These are phyloP conservation scores for Sebastes aleutianus DNA, from an alignment of 2,797 vertebrate species.

Conservation along the genomic window DNA sequence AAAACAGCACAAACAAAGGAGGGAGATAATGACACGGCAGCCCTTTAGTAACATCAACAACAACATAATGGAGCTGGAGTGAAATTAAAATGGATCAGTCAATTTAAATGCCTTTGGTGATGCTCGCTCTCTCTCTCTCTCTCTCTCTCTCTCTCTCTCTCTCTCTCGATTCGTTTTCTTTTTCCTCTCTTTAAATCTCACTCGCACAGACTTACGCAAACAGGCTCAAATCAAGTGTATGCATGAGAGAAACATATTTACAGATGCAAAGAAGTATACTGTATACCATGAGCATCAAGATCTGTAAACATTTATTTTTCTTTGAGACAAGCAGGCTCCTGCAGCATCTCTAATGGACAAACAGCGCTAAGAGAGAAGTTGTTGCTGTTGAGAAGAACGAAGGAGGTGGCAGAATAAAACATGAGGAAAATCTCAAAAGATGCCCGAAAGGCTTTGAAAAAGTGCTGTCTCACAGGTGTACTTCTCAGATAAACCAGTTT, in stretches of 20 bases:
- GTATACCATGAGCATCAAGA: neutral
- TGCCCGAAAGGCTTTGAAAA: neutral
- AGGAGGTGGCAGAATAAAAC: neutral
- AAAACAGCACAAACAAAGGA: constrained; percentile 68
- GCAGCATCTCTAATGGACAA: neutral
- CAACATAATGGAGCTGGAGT: constrained; percentile 57
- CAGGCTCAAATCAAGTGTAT: neutral
- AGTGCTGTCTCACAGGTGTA: neutral
- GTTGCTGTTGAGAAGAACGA: neutral
- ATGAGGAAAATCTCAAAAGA: neutral
- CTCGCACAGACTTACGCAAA: neutral
- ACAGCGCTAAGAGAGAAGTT: neutral
- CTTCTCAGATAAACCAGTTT: neutral
- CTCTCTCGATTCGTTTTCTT: neutral
- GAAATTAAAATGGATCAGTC: constrained; percentile 67
- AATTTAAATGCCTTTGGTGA: constrained; percentile 46
- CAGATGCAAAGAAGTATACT: neutral
- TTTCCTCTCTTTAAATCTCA: constrained; percentile 16
- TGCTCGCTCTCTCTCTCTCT: neutral
- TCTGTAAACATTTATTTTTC: neutral
- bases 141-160: neutral
- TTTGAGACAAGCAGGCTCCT: neutral
- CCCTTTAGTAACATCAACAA: constrained; percentile 58
- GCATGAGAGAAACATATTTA: neutral
- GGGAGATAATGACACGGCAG: constrained; percentile 61